These are phyloP conservation scores for Lethenteron camtschaticum DNA, from an alignment of 2,113 vertebrate genomes.

Conservation along the genomic window DNA sequence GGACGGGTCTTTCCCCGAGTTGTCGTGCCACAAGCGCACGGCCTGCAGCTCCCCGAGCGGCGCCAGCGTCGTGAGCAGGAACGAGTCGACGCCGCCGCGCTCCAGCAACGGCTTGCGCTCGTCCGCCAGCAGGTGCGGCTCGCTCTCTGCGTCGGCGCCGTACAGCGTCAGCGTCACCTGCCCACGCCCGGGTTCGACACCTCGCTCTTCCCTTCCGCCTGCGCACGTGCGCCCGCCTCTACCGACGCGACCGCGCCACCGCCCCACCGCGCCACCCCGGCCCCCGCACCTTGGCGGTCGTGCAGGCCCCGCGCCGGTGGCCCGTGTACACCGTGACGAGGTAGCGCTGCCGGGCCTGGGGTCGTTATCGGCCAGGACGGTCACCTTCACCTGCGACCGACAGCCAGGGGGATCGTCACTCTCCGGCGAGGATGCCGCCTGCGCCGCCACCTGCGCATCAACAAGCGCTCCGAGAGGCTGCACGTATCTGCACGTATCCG, in stretches of 20 bases:
- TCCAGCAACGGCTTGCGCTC: conserved; percentile 32
- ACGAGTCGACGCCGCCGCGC: conserved; percentile 33
- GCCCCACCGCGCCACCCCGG: background rate
- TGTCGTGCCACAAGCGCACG: conserved; percentile 38
- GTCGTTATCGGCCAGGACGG: conserved; percentile 36
- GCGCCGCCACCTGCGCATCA: no score
- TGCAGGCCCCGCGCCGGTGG: conserved; percentile 28
- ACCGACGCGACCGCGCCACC: no score
- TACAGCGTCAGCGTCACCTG: conserved; percentile 35
- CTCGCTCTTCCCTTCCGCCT: background rate
- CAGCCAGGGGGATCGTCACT: no score
- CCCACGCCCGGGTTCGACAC: background rate
- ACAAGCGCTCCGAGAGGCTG: no score
- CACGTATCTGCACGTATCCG: no score
- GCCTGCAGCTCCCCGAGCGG: conserved; percentile 30
- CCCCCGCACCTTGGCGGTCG: conserved; percentile 32
- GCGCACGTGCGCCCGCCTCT: no score
- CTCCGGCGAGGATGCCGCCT: no score
- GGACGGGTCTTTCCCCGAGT: conserved; percentile 27
- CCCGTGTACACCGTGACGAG: conserved; percentile 38
- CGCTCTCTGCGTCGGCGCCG: conserved; percentile 30
- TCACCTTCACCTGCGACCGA: conserved; percentile 31
- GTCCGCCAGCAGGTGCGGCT: conserved; percentile 27
- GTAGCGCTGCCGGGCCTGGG: conserved; percentile 28
- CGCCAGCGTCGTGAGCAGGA: conserved; percentile 28